These are phyloP conservation scores for Drosophila grimshawi DNA, from an alignment of 1,140 invertebrate genomes.

Conservation along the genomic window DNA sequence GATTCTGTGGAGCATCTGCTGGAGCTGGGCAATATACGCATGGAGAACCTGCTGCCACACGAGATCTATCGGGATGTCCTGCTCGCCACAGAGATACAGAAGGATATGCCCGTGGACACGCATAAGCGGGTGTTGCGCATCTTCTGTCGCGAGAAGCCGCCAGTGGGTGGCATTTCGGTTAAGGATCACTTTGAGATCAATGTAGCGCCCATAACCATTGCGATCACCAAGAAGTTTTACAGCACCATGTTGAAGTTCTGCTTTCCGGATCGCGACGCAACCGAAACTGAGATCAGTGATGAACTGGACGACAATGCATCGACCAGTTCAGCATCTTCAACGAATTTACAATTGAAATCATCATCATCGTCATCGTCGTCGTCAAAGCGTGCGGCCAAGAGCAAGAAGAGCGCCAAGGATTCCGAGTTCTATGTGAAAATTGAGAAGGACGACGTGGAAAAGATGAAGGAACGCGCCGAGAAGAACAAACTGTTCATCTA, in stretches of 20 bases:
- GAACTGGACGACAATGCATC: slow-evolving; percentile 86
- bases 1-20: slow-evolving; percentile 98
- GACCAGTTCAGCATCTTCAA: slow-evolving; percentile 78
- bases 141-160: slow-evolving; percentile 95
- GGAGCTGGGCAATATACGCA: slow-evolving; percentile 98
- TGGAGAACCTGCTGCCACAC: slow-evolving; percentile 97
- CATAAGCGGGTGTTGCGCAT: slow-evolving; percentile 93
- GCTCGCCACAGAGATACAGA: slow-evolving; percentile 93
- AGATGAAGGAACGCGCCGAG: slow-evolving; percentile 94
- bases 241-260: slow-evolving; percentile 99
- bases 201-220: slow-evolving; percentile 96
- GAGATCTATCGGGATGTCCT: slow-evolving; percentile 97
- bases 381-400: slow-evolving; percentile 83
- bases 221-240: slow-evolving; percentile 98
- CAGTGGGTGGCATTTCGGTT: slow-evolving; percentile 98
- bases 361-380: slow-evolving; percentile 60
- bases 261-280: slow-evolving; percentile 97
- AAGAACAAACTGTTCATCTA: slow-evolving; percentile 99
- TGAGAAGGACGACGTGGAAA: slow-evolving; percentile 97
- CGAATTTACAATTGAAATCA: slow-evolving; percentile 68
- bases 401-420: slow-evolving; percentile 89
- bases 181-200: slow-evolving; percentile 99
- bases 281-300: slow-evolving; percentile 89
- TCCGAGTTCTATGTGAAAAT: slow-evolving; percentile 95
- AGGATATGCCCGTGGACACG: slow-evolving; percentile 94